phyloP scores from a whole-genome alignment of 2,797 vertebrate species.

The Enteromius viviparus region DNA sequence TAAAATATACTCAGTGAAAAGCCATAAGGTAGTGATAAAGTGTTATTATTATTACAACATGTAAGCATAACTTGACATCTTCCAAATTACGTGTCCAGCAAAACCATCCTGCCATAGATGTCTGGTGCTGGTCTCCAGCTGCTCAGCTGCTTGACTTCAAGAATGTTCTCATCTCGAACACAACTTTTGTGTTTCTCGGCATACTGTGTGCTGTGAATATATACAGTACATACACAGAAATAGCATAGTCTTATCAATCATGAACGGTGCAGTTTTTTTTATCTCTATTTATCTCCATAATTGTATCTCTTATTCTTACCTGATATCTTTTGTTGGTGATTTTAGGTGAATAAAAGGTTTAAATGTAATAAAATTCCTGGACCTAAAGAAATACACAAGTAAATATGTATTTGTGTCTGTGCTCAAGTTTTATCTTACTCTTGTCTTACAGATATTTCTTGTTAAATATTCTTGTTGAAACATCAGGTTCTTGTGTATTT shows the following conservation, averaged over 20 bases:
- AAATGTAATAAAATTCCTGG: conserved; percentile 23
- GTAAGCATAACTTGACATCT: not conserved
- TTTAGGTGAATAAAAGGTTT: conserved; percentile 46
- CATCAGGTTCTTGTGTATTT: not conserved
- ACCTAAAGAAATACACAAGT: conserved; percentile 4
- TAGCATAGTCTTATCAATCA: not conserved
- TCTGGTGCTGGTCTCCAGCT: conserved; percentile 55
- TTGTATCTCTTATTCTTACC: conserved; percentile 38
- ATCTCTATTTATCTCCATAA: not conserved
- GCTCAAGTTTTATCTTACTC: not conserved
- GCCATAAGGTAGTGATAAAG: no score
- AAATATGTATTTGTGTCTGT: not conserved
- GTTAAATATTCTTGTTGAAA: not conserved
- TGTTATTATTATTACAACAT: not conserved
- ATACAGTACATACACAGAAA: not conserved
- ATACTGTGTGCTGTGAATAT: conserved; percentile 44
- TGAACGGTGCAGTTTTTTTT: not conserved
- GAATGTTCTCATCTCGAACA: conserved; percentile 53
- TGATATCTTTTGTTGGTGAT: not conserved
- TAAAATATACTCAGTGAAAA: not conserved
- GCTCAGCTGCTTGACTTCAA: conserved; percentile 56
- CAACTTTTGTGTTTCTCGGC: conserved; percentile 43
- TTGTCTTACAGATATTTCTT: not conserved
- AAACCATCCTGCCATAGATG: conserved; percentile 15
- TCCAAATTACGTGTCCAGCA: conserved; percentile 16